Evolutionary conservation across 1,140 invertebrate species (phyloP).

Genomic region (Drosophila tristis): DNA sequence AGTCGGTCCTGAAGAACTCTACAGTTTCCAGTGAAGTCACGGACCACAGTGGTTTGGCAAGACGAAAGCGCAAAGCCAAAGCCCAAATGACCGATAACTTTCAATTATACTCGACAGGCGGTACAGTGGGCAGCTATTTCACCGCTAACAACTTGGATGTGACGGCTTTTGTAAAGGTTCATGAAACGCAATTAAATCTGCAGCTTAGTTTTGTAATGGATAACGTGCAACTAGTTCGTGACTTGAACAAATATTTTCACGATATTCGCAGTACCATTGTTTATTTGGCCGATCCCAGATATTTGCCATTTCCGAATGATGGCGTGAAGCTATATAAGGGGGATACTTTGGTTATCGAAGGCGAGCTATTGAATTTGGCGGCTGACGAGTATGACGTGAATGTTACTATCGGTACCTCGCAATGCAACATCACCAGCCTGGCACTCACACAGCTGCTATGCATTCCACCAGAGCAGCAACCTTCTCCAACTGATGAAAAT

Average conservation of each 20-base stretch:
- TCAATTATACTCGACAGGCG: slow-evolving; percentile 49
- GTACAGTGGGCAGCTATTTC: slow-evolving; percentile 45
- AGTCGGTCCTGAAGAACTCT: slow-evolving; percentile 2
- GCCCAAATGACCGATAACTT: slow-evolving; percentile 36
- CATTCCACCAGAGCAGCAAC: slow-evolving; percentile 93
- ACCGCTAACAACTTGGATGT: slow-evolving; percentile 52
- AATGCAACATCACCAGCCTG: slow-evolving; percentile 97
- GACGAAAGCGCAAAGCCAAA: slow-evolving; percentile 19
- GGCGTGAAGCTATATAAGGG: slow-evolving; percentile 96
- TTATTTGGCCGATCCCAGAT: slow-evolving; percentile 96
- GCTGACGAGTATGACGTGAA: slow-evolving; percentile 96
- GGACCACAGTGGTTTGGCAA: background rate
- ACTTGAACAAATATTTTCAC: slow-evolving; percentile 94
- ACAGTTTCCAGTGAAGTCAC: slow-evolving; percentile 8
- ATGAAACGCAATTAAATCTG: slow-evolving; percentile 87
- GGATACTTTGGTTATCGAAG: slow-evolving; percentile 97
- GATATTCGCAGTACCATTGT: slow-evolving; percentile 91
- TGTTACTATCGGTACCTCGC: slow-evolving; percentile 94
- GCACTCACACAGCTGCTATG: slow-evolving; percentile 95
- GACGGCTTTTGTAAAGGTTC: slow-evolving; percentile 72
- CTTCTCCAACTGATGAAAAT: slow-evolving; percentile 93
- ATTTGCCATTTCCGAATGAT: slow-evolving; percentile 93
- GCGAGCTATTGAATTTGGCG: slow-evolving; percentile 95
- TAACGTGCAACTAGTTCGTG: slow-evolving; percentile 93
- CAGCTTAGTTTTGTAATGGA: slow-evolving; percentile 98